phyloP scores from a whole-genome alignment of 2,797 vertebrate species.

The Morus bassanus region DNA sequence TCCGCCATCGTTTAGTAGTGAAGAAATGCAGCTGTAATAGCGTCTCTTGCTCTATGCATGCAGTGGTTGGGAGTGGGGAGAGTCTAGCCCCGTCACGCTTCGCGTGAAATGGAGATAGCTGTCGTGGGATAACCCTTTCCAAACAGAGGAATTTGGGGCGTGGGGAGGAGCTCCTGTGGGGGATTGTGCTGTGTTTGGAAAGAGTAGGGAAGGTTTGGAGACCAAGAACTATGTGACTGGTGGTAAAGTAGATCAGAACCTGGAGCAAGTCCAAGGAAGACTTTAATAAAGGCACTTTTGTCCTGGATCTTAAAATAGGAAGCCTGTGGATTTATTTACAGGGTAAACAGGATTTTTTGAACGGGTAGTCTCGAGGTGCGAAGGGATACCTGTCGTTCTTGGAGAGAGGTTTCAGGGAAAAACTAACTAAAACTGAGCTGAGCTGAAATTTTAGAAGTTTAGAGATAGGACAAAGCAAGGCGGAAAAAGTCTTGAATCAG shows the following conservation, averaged over 20 bases:
- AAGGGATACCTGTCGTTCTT: background rate
- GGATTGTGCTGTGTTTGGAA: background rate
- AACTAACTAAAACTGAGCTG: background rate
- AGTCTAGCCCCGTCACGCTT: background rate
- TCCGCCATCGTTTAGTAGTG: background rate
- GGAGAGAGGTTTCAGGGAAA: background rate
- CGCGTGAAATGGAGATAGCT: accelerated
- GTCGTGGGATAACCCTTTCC: background rate
- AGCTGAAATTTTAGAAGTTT: background rate
- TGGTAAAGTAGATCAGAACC: slow-evolving; percentile 3
- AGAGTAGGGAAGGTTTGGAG: background rate
- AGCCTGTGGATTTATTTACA: slow-evolving; percentile 26
- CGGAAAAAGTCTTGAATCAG: background rate
- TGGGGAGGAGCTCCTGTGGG: background rate
- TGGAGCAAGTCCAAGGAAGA: slow-evolving; percentile 32
- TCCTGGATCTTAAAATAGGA: slow-evolving; percentile 21
- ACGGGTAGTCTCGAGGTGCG: background rate
- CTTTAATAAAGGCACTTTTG: slow-evolving; percentile 41
- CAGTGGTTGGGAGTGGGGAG: background rate
- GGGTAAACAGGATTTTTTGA: slow-evolving; percentile 17
- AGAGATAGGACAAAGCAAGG: background rate
- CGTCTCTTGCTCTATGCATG: background rate
- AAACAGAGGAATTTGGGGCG: background rate
- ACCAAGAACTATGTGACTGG: background rate
- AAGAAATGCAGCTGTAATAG: background rate